Percentiles rank a stretch among this genome's conserved stretches.
Conservation (phyloP, 2,888 invertebrate genomes). For the Eristalis tenax region DNA sequence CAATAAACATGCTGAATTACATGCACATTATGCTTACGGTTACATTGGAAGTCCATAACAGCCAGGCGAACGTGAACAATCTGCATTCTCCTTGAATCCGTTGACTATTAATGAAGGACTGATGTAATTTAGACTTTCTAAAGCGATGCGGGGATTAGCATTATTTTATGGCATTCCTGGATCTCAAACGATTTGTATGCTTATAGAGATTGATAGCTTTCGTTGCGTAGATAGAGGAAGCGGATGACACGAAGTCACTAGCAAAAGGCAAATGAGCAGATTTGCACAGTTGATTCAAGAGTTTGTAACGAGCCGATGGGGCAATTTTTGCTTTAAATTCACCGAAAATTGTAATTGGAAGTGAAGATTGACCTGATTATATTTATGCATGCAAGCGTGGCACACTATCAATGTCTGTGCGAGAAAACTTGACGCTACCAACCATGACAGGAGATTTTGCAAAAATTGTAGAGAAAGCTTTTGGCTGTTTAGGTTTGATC, state of each 20-base stretch:
- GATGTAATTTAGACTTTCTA: slow-evolving; percentile 35
- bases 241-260: background rate
- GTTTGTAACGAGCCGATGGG: too few relatives aligned
- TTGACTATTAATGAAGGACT: slow-evolving; percentile 17
- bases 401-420: too few relatives aligned
- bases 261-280: background rate
- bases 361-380: too few relatives aligned
- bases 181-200: background rate
- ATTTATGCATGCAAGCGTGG: too few relatives aligned
- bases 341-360: too few relatives aligned
- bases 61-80: slow-evolving; percentile 15
- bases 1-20: background rate
- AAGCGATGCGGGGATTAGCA: background rate
- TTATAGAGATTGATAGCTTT: background rate
- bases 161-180: background rate
- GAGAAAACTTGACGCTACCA: too few relatives aligned
- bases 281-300: too few relatives aligned
- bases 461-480: too few relatives aligned
- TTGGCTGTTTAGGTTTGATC: too few relatives aligned
- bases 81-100: slow-evolving; percentile 21
- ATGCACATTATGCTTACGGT: slow-evolving; percentile 13
- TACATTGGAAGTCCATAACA: slow-evolving; percentile 6
- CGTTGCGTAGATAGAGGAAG: background rate
- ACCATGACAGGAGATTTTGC: too few relatives aligned
- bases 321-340: too few relatives aligned